Evolutionary conservation across 2,113 vertebrate species (phyloP).

Genomic region (Spea bombifrons): DNA sequence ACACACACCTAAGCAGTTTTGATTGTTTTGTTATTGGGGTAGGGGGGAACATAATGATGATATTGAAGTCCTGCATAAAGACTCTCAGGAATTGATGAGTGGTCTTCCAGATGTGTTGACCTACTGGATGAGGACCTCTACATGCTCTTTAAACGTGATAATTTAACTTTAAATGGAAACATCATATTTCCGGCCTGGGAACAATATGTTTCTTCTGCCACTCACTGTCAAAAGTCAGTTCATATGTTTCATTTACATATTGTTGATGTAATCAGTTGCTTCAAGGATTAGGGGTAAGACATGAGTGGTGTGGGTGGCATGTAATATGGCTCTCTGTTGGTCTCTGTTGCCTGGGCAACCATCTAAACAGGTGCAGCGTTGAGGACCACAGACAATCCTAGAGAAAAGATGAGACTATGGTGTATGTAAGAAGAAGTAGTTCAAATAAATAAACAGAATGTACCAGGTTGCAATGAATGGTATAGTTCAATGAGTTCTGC

Average conservation of each 20-base stretch:
- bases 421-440: constrained; percentile 20
- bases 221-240: too few species aligned
- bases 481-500: constrained; percentile 20
- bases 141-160: too few species aligned
- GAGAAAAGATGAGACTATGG: constrained; percentile 3
- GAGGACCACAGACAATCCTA: neutral
- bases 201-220: too few species aligned
- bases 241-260: neutral
- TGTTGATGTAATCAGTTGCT: neutral
- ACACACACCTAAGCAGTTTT: too few species aligned
- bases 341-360: constrained; percentile 4
- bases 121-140: too few species aligned
- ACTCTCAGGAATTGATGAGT: too few species aligned
- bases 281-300: neutral
- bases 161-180: too few species aligned
- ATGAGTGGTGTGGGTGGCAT: neutral
- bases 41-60: too few species aligned
- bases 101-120: too few species aligned
- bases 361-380: neutral
- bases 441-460: constrained; percentile 33
- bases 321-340: neutral
- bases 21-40: too few species aligned
- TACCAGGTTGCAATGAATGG: constrained; percentile 16
- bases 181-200: too few species aligned
- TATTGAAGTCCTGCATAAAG: too few species aligned